Conservation (phyloP, 2,888 invertebrate genomes). For the Plemyria rubiginata region DNA sequence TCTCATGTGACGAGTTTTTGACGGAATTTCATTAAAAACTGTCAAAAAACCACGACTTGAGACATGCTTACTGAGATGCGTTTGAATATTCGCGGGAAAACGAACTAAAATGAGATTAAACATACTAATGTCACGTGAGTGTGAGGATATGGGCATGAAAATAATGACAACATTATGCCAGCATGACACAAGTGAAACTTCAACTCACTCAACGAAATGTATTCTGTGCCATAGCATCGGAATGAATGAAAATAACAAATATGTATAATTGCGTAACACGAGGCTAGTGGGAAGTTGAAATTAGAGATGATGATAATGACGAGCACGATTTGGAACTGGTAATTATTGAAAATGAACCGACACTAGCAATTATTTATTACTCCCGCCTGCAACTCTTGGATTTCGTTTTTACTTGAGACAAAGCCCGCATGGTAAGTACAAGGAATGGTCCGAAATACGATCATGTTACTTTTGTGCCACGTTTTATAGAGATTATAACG, state of each 20-base stretch:
- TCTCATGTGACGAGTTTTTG: no score
- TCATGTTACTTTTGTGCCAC: no score
- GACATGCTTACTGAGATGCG: no score
- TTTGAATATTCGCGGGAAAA: no score
- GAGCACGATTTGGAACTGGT: constrained; percentile 27
- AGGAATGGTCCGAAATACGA: no score
- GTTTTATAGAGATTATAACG: no score
- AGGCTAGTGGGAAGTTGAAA: constrained; percentile 56
- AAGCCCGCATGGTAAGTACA: not conserved
- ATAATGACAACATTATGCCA: no score
- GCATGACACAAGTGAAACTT: constrained; percentile 26
- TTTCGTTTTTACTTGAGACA: not conserved
- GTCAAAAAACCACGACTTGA: no score
- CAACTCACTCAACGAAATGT: not conserved
- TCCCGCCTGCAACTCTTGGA: not conserved
- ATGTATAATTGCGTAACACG: constrained; percentile 73
- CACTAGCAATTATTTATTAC: not conserved
- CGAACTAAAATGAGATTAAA: no score
- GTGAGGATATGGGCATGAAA: no score
- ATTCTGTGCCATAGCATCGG: constrained; percentile 60
- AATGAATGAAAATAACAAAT: constrained; percentile 77
- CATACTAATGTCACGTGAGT: no score
- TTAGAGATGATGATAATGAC: constrained; percentile 41
- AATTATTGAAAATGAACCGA: constrained; percentile 30
- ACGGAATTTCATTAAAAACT: no score